These are phyloP conservation scores for Choloepus hoffmanni DNA, from an alignment of 2,113 vertebrate species.

Conservation along the genomic window DNA sequence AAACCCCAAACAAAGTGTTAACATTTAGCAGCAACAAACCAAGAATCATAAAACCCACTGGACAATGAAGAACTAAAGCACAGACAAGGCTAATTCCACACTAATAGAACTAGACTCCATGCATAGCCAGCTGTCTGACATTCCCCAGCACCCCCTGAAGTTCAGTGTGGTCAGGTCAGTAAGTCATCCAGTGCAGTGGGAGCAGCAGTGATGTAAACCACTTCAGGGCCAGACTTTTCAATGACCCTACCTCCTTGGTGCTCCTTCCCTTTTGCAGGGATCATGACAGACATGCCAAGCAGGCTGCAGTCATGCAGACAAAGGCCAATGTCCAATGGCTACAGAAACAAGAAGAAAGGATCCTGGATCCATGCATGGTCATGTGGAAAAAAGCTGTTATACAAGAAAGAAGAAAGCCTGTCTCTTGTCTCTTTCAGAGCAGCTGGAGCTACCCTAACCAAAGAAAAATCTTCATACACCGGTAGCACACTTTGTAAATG, in stretches of 20 bases:
- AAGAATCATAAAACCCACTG: background rate
- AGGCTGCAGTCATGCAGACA: no score
- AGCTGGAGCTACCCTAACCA: background rate
- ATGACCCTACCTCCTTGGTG: no score
- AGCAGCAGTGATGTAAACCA: background rate
- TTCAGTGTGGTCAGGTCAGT: background rate
- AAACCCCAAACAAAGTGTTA: background rate
- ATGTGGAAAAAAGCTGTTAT: background rate
- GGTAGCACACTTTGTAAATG: background rate
- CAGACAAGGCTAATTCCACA: no score
- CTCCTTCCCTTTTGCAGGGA: background rate
- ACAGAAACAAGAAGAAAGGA: background rate
- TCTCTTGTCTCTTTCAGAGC: background rate
- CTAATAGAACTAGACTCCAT: background rate
- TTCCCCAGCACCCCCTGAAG: background rate
- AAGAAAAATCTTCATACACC: background rate
- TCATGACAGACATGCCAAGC: background rate
- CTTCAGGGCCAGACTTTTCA: background rate
- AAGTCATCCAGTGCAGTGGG: background rate
- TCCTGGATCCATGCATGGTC: background rate
- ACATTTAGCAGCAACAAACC: background rate
- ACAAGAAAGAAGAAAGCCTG: background rate
- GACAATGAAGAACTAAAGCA: background rate
- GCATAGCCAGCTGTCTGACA: accelerated
- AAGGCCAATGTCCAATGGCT: background rate